A percentile compares a stretch with the other conserved stretches of the same genome.
These are phyloP conservation scores for Tinea semifulvella DNA, from an alignment of 2,888 invertebrate species.

Conservation along the genomic window DNA sequence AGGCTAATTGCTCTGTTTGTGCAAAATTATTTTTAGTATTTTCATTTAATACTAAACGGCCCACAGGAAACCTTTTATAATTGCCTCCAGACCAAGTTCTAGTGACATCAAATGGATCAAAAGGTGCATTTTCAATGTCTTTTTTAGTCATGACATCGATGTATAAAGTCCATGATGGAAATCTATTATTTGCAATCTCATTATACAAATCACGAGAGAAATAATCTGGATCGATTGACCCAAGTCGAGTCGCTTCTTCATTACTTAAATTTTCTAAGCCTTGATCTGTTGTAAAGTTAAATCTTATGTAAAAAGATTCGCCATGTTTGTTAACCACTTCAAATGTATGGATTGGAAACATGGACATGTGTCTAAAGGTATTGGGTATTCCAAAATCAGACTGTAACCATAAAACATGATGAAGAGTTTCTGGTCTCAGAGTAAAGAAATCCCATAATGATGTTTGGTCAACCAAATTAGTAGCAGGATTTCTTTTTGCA, in stretches of 20 bases:
- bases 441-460: constrained; percentile 91
- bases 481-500: constrained; percentile 89
- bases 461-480: constrained; percentile 81
- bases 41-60: constrained; percentile 79
- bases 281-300: constrained; percentile 89
- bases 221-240: constrained; percentile 84
- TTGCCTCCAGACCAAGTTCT: constrained; percentile 85
- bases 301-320: constrained; percentile 81
- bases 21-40: constrained; percentile 86
- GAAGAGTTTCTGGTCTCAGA: constrained; percentile 79
- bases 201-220: constrained; percentile 86
- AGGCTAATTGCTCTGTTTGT: constrained; percentile 85
- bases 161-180: constrained; percentile 75
- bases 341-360: constrained; percentile 90
- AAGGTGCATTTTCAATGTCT: constrained; percentile 74
- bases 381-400: constrained; percentile 90
- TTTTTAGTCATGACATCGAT: constrained; percentile 83
- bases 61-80: constrained; percentile 81
- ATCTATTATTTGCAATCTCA: constrained; percentile 76
- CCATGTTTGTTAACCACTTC: constrained; percentile 81
- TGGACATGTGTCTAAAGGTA: constrained; percentile 89
- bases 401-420: constrained; percentile 77
- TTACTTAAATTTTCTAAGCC: constrained; percentile 78
- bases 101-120: constrained; percentile 88
- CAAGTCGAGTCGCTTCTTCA: constrained; percentile 69